Evolutionary conservation across 1,140 invertebrate genomes (phyloP).

Genomic region (Colletes gigas): DNA sequence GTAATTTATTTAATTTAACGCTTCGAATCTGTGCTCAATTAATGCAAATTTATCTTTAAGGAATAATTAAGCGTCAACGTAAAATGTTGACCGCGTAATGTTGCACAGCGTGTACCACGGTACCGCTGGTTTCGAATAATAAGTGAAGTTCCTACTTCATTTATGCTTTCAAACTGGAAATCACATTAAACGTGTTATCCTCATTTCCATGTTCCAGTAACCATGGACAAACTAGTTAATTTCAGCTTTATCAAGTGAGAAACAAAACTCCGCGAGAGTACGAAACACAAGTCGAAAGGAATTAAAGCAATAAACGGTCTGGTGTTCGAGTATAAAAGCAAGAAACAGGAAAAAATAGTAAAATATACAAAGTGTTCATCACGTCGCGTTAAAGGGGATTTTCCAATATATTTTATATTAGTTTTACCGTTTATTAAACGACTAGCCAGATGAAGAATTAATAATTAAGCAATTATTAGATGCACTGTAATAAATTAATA

Average conservation of each 20-base stretch:
- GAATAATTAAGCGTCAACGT: background rate
- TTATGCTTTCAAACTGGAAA: constrained; percentile 12
- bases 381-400: too few species aligned
- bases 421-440: too few species aligned
- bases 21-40: background rate
- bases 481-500: background rate
- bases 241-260: background rate
- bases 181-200: constrained; percentile 20
- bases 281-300: background rate
- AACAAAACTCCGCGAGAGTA: background rate
- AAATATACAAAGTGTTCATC: too few species aligned
- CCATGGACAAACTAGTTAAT: constrained; percentile 17
- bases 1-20: background rate
- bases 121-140: background rate
- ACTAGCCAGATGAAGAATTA: background rate
- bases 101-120: background rate
- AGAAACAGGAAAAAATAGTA: too few species aligned
- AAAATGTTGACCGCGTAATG: background rate
- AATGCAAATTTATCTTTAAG: background rate
- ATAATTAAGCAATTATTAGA: background rate
- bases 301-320: background rate
- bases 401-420: too few species aligned
- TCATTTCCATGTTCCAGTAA: constrained; percentile 11
- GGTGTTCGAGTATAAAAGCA: too few species aligned
- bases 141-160: constrained; percentile 21